phyloP scores from a whole-genome alignment of 2,888 invertebrate genomes.

The Drosophila anomalata region DNA sequence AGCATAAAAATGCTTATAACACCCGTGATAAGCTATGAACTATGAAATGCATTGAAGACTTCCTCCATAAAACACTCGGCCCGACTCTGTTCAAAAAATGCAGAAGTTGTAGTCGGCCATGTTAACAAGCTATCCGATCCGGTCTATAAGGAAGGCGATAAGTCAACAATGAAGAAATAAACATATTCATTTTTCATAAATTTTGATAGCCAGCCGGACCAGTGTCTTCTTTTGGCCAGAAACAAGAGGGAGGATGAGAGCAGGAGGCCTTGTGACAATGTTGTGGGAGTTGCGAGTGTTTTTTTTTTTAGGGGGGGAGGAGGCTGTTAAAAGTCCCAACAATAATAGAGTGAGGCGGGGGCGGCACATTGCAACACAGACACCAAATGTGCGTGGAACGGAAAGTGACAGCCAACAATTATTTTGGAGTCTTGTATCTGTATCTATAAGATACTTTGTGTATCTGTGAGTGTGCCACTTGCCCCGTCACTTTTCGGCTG shows the following conservation, averaged over 20 bases:
- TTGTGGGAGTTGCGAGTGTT: slow-evolving; percentile 61
- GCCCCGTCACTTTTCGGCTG: slow-evolving; percentile 17
- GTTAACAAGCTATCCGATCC: slow-evolving; percentile 17
- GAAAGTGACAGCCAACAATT: slow-evolving; percentile 45
- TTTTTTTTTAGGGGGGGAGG: slow-evolving; percentile 1
- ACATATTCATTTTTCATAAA: slow-evolving; percentile 26
- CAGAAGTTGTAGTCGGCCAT: slow-evolving; percentile 26
- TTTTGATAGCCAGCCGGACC: slow-evolving; percentile 22
- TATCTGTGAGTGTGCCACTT: too few species aligned
- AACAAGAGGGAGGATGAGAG: background rate
- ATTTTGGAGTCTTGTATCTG: slow-evolving; percentile 41
- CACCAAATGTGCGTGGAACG: slow-evolving; percentile 19
- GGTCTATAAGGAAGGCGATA: slow-evolving; percentile 31
- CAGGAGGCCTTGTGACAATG: slow-evolving; percentile 27
- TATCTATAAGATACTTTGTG: slow-evolving; percentile 5
- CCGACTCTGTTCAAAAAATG: slow-evolving; percentile 24
- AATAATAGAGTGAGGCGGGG: slow-evolving; percentile 21
- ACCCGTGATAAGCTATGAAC: slow-evolving; percentile 6
- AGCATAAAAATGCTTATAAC: slow-evolving; percentile 5
- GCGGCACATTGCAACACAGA: slow-evolving; percentile 62
- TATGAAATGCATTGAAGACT: slow-evolving; percentile 9
- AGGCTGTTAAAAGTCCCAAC: slow-evolving; percentile 30
- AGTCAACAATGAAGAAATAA: slow-evolving; percentile 18
- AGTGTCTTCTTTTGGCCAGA: slow-evolving; percentile 28
- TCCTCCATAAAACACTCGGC: slow-evolving; percentile 21